Percentiles rank a stretch among this genome's conserved stretches.
Conservation (phyloP, 2,888 invertebrate genomes). For the Heliconius charithonia region DNA sequence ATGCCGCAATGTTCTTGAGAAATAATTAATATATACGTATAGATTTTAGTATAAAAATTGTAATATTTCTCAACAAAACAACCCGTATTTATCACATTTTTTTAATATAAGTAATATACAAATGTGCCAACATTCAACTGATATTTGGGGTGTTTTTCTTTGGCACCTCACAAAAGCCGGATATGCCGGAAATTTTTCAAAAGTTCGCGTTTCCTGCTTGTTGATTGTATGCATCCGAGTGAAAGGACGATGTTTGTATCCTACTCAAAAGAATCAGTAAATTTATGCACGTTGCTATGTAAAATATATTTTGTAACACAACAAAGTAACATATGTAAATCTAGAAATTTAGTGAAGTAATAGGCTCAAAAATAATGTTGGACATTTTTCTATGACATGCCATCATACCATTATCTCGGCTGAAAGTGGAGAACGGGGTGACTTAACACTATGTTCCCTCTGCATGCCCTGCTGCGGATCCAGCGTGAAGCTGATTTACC, state of each 20-base stretch:
- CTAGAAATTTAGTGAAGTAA: neutral
- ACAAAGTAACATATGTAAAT: neutral
- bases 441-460: too few relatives aligned
- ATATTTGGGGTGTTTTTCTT: constrained; percentile 53
- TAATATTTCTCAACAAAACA: neutral
- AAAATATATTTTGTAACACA: neutral
- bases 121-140: constrained; percentile 20
- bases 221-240: constrained; percentile 81
- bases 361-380: neutral
- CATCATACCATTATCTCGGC: too few relatives aligned
- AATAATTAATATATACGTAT: neutral
- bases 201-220: constrained; percentile 75
- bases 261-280: constrained; percentile 55
- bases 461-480: too few relatives aligned
- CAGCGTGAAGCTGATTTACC: too few relatives aligned
- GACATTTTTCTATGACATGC: neutral
- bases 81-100: neutral
- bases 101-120: neutral
- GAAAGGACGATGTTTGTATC: constrained; percentile 66
- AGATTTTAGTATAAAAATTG: neutral
- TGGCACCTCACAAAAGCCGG: constrained; percentile 67
- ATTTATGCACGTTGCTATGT: constrained; percentile 23
- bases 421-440: too few relatives aligned
- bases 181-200: constrained; percentile 80
- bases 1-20: neutral